Base-by-base conservation (phyloP, 2,888 invertebrate species). In the Neuroscelio doddi region DNA sequence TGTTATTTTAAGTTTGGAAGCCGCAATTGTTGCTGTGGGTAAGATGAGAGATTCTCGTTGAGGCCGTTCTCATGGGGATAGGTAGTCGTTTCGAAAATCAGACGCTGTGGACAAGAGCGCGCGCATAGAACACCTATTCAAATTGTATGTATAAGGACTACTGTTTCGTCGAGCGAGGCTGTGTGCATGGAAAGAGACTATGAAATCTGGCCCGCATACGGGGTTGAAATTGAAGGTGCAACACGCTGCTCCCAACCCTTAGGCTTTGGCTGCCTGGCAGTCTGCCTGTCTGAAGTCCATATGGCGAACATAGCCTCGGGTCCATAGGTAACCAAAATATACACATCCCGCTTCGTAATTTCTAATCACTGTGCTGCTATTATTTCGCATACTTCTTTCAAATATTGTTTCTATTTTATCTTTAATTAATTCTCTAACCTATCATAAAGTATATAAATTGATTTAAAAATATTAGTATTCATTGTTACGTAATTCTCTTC, bases 221-320 rank as follows among this genome's bases (percentile, higher is more conserved):
- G 79, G 74, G 73, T 72, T 64, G 69, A 71, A 68, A 72, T 72
- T 63, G 74, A 74, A 80, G 77, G 79, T 80, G 74, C 67, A 69
- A 69, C 63, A 49, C 63, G 52, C 56, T n/a, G n/a, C n/a, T 52
- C 41, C 58, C 66, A 70, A 71, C 68, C 78, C 78, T 71, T 73
- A 45, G 71, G 72, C 77, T n/a, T n/a, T n/a, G n/a, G n/a, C n/a
- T n/a, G n/a, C n/a, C n/a, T n/a, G n/a, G n/a, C n/a, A n/a, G n/a
- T n/a, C n/a, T n/a, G n/a, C n/a, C n/a, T n/a, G n/a, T 75, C 78
- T 79, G 81, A 72, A 65, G 79, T 78, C 83, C 83, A 83, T 83
- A 82, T 83, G 82, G 80, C 80, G 78, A 79, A 70, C 77, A 78
- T n/a, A 69, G 76, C 73, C 73, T 62, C 65, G 69, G 74, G 71